Percentiles rank a stretch among this genome's conserved stretches.
Evolutionary conservation across 2,797 vertebrate species (phyloP).

Genomic region (Rhinatrema bivittatum): DNA sequence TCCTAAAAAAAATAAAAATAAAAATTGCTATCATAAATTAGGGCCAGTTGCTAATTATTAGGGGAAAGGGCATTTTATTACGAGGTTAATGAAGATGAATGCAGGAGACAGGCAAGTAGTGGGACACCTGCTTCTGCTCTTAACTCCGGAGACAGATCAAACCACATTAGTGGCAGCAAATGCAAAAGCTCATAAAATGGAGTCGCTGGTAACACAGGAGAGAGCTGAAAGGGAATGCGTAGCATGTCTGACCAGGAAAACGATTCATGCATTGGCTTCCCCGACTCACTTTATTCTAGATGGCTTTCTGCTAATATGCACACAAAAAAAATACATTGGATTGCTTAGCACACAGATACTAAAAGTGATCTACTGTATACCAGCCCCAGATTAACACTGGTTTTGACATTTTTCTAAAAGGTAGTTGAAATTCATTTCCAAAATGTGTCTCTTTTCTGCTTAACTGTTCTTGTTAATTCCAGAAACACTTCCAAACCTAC

Average conservation of each 20-base stretch:
- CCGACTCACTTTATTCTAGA: no score
- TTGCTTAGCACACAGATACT: no score
- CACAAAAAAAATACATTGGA: no score
- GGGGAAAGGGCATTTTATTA: slow-evolving; percentile 51
- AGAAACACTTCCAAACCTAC: no score
- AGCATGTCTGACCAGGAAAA: background rate
- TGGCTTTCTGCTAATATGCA: no score
- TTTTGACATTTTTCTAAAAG: no score
- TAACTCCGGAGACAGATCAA: slow-evolving; percentile 51
- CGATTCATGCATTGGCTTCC: slow-evolving; percentile 2
- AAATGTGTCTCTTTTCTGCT: no score
- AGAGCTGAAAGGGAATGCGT: background rate
- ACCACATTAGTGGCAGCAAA: slow-evolving; percentile 49
- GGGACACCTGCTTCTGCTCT: slow-evolving; percentile 57
- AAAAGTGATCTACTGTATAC: no score
- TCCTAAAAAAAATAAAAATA: no score
- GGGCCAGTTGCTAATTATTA: slow-evolving; percentile 48
- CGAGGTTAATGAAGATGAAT: slow-evolving; percentile 61
- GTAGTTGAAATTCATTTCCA: no score
- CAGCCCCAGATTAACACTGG: no score
- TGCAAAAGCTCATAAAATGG: slow-evolving; percentile 51
- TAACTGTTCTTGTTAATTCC: no score
- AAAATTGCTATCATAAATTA: slow-evolving; percentile 53
- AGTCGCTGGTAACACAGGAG: slow-evolving; percentile 40
- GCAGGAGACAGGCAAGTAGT: slow-evolving; percentile 58